These are phyloP conservation scores for Trachelus stipa DNA, from an alignment of 2,888 invertebrate genomes.

Conservation along the genomic window DNA sequence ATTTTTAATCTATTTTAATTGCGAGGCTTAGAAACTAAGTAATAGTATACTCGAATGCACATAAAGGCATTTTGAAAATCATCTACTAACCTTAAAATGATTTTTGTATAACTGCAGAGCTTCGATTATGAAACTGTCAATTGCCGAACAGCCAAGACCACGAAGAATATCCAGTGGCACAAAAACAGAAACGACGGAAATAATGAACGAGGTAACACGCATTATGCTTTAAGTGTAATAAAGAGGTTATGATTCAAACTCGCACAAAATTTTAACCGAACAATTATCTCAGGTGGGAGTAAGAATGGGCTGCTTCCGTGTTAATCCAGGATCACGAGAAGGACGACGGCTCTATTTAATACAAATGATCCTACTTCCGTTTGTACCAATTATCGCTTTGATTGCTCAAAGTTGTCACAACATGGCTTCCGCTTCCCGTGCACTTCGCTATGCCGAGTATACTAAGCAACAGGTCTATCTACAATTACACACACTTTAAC, in stretches of 20 bases:
- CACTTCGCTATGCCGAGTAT: slow-evolving; percentile 67
- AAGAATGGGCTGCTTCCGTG: slow-evolving; percentile 33
- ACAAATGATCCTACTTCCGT: slow-evolving; percentile 71
- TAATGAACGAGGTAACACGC: slow-evolving; percentile 20
- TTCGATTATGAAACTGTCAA: slow-evolving; percentile 27
- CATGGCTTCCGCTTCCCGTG: slow-evolving; percentile 68
- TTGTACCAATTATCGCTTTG: slow-evolving; percentile 71
- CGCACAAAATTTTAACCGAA: background rate
- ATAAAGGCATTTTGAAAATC: background rate
- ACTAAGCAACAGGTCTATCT: slow-evolving; percentile 66
- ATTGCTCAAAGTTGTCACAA: slow-evolving; percentile 70
- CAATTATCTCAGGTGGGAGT: slow-evolving; percentile 23
- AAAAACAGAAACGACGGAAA: slow-evolving; percentile 16
- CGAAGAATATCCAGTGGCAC: slow-evolving; percentile 19
- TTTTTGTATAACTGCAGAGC: background rate
- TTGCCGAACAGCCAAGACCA: slow-evolving; percentile 21
- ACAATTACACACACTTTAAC: background rate
- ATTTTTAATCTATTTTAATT: background rate
- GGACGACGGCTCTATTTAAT: slow-evolving; percentile 68
- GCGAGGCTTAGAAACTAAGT: background rate
- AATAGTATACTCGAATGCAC: background rate
- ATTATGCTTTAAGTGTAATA: background rate
- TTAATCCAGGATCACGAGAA: slow-evolving; percentile 45
- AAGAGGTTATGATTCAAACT: background rate
- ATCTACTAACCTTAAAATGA: background rate